A percentile compares a stretch with the other conserved stretches of the same genome.
Evolutionary conservation across 2,888 invertebrate genomes (phyloP).

Genomic region (Pterostichus madidus): DNA sequence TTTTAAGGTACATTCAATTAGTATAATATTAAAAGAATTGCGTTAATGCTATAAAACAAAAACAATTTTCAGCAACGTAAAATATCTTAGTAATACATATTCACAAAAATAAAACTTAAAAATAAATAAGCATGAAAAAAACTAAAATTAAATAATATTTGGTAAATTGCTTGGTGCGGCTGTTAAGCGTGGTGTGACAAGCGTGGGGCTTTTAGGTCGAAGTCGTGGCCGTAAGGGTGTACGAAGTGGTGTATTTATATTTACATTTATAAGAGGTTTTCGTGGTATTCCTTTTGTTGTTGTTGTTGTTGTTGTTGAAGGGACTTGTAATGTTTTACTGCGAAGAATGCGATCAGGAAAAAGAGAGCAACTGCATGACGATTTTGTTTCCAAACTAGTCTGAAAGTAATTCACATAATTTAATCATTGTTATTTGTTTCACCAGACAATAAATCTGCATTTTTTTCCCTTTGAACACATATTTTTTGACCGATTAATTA

Average conservation of each 20-base stretch:
- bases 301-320: no score
- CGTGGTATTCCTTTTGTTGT: slow-evolving; percentile 32
- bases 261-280: slow-evolving; percentile 27
- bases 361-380: slow-evolving; percentile 28
- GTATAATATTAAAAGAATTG: slow-evolving; percentile 22
- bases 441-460: no score
- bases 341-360: slow-evolving; percentile 29
- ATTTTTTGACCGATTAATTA: no score
- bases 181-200: slow-evolving; percentile 8
- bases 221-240: slow-evolving; percentile 18
- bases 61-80: slow-evolving; percentile 9
- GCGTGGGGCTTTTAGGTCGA: slow-evolving; percentile 31
- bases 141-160: slow-evolving; percentile 53
- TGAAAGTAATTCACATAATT: slow-evolving; percentile 28
- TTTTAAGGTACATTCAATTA: not conserved
- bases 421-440: no score
- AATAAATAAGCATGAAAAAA: slow-evolving; percentile 9
- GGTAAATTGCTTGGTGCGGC: slow-evolving; percentile 44
- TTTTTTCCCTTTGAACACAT: no score
- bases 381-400: slow-evolving; percentile 34
- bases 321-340: slow-evolving; percentile 27
- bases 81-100: slow-evolving; percentile 7
- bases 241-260: slow-evolving; percentile 3
- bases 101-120: slow-evolving; percentile 29
- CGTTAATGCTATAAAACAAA: slow-evolving; percentile 11